Evolutionary conservation across 2,888 invertebrate species (phyloP), one percentile per base, ranked within the genome.

Genomic region (Agrotis puta): DNA sequence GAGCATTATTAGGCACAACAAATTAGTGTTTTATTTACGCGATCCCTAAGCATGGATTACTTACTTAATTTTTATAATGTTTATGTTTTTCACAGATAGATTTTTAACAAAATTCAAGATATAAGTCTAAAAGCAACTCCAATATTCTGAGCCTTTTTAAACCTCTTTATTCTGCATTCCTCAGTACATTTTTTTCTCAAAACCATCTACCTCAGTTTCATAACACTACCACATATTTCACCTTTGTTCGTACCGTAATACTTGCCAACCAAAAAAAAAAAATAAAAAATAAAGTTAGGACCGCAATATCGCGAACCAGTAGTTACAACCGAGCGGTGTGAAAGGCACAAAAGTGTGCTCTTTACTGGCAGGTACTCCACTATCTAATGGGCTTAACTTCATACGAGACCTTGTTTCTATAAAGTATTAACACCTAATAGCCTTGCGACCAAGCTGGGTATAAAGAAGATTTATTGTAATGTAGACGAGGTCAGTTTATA

Each of bases 381-480:
- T 79, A 72, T 72, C 70, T 85, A 84, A 84, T 85, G 75, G 70
- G 54, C 67, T 85, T 82, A 83, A 85, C 82, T 84, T 68, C 65
- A 66, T 74, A 74, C 53, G 51, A 57, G 69, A 62, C 70, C 61
- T 33, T 78, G 74, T 67, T 64, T 61, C 79, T 74, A 81, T 72
- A 74, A 71, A 81, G 68, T 83, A 83, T 85, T 81, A 83, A 74
- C 74, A 61, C n/a, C 57, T 83, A 72, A 81, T 66, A 70, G 78
- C 63, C 74, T 70, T 78, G 82, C 61, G 27, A 63, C 63, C 50
- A 54, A 56, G 53, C 48, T 58, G 58, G 53, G 43, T 50, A 68
- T 74, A 72, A 64, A 56, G 39, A 65, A 24, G 13, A 56, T 48
- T 54, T 71, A 64, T 70, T 71, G n/a, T 71, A 53, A 61, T 58